phyloP scores from a whole-genome alignment of 1,140 invertebrate species.

The Drosophila albomicans region DNA sequence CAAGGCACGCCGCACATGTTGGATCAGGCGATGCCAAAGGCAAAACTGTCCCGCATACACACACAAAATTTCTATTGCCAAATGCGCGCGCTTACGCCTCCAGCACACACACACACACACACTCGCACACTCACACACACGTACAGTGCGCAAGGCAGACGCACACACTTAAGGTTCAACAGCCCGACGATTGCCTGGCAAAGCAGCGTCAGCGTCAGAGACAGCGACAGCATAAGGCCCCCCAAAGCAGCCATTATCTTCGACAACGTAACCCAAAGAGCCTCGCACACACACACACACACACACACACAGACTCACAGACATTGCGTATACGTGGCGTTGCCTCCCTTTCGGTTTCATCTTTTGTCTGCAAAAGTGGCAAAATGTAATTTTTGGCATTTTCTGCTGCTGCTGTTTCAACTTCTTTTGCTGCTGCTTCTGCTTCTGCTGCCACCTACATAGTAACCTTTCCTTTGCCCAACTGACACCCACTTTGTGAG shows the following conservation, averaged over 20 bases:
- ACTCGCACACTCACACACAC: conserved; percentile 10
- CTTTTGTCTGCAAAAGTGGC: conserved; percentile 78
- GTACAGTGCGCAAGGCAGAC: conserved; percentile 47
- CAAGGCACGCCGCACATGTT: conserved; percentile 39
- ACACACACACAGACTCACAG: background rate
- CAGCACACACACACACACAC: conserved; percentile 22
- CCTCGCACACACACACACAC: conserved; percentile 19
- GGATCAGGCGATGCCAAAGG: conserved; percentile 34
- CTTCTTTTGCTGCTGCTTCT: background rate
- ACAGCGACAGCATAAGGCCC: conserved; percentile 37
- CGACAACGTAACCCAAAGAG: conserved; percentile 70
- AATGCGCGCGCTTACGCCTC: conserved; percentile 77
- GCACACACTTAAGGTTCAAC: conserved; percentile 78
- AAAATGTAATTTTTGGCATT: conserved; percentile 84
- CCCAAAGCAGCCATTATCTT: conserved; percentile 79
- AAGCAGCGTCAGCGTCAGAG: conserved; percentile 42
- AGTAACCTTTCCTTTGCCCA: conserved; percentile 20
- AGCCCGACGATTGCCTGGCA: conserved; percentile 75
- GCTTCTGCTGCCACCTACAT: background rate
- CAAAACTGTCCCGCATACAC: conserved; percentile 64
- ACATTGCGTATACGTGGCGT: conserved; percentile 71
- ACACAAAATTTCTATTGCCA: conserved; percentile 71
- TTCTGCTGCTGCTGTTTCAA: conserved; percentile 1
- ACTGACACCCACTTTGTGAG: conserved; percentile 33
- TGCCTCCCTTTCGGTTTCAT: conserved; percentile 50